phyloP scores from a whole-genome alignment of 1,140 invertebrate species.

The Dreissena polymorpha region DNA sequence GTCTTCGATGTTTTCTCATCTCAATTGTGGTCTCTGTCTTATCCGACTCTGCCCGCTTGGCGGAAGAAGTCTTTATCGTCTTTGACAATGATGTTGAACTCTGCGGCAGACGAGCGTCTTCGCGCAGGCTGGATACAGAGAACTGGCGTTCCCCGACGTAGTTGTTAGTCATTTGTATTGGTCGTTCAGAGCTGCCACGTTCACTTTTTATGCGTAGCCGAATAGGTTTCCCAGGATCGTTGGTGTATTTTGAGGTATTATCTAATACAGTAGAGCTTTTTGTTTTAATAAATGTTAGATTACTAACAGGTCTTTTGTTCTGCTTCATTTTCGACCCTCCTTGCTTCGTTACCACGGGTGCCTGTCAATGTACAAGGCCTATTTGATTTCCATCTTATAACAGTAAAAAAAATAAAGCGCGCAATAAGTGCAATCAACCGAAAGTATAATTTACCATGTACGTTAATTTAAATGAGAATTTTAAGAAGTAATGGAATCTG shows the following conservation, averaged over 20 bases:
- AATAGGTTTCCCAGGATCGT: constrained; percentile 21
- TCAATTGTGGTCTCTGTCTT: background rate
- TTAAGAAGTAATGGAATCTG: too few relatives aligned
- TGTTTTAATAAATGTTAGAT: background rate
- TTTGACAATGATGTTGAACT: constrained; percentile 17
- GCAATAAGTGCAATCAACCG: too few relatives aligned
- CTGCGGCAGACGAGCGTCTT: background rate
- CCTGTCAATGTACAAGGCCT: too few relatives aligned
- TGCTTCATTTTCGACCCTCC: too few relatives aligned
- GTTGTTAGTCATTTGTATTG: constrained; percentile 2
- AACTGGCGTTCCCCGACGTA: background rate
- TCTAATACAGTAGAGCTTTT: background rate
- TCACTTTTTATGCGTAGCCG: constrained; percentile 31
- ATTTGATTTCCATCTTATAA: too few relatives aligned
- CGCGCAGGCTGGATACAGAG: background rate
- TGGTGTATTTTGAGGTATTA: background rate
- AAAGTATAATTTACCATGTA: too few relatives aligned
- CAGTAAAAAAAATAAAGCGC: too few relatives aligned
- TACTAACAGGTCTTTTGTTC: constrained; percentile 17
- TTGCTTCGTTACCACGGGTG: too few relatives aligned
- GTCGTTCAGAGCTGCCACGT: background rate
- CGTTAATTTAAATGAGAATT: too few relatives aligned
- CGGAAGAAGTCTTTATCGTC: background rate
- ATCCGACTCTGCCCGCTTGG: background rate
- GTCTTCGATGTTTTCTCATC: constrained; percentile 16